Base-by-base conservation (phyloP, 2,113 vertebrate genomes). In the Psittacula cyanocephala region DNA sequence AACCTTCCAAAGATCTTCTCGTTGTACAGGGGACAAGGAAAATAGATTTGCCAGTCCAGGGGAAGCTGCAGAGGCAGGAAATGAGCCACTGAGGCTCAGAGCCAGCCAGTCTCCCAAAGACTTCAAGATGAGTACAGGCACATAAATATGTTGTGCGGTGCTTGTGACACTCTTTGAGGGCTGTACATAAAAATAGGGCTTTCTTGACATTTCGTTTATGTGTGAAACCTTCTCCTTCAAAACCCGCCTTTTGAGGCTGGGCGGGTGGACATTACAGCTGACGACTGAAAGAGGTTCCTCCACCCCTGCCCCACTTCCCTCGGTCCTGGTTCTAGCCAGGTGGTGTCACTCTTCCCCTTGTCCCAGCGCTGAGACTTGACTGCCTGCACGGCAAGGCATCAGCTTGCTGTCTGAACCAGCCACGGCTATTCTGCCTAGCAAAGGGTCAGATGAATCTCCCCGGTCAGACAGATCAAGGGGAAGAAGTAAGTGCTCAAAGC, bases 191-290 rank as follows among this genome's bases (percentile, higher is more conserved):
- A 80, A 82, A 53, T 0, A 49, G 17, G 9, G 13, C 28, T 84
- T 74, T 83, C 44, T 89, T 4, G 1, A 11, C 1, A 0, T 72
- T 69, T 78, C 2, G 0, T 63, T 70, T 35, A 2, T 3, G 24
- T 28, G n/a, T 43, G n/a, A 78, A 87, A 60, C 71, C 28, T 62
- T 29, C 53, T 41, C 28, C 31, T 74, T 79, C 57, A 5, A 75
- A 82, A 31, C 17, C 9, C 19, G 44, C 19, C n/a, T 49, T 35
- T 31, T 16, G 44, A 43, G 20, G 35, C 19, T 11, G 68, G 37
- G 50, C 20, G 5, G 17, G 31, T 2, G 47, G 22, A 20, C 13
- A 0, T 8, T 29, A 3, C 35, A 14, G 9, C 14, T n/a, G 27
- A 13, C 25, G 3, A 0, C 2, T 3, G 33, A 3, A 27, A 28